Evolutionary conservation across 2,113 vertebrate genomes (phyloP).

Genomic region (Microtus pennsylvanicus): DNA sequence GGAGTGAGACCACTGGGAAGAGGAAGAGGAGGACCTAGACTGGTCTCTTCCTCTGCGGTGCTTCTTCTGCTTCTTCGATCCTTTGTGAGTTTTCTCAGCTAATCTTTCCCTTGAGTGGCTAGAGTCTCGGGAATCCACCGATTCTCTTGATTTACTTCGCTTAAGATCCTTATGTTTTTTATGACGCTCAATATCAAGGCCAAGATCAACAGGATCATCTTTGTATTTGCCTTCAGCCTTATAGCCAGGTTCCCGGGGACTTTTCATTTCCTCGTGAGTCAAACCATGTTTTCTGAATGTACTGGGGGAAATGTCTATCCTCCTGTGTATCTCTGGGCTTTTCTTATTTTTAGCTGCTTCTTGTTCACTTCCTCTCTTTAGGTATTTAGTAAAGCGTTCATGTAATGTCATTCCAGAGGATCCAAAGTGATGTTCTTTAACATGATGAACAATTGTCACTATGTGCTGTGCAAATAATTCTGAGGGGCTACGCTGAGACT

Average conservation of each 20-base stretch:
- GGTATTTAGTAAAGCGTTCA: constrained; percentile 97
- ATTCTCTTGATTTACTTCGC: constrained; percentile 90
- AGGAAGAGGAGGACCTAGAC: no score
- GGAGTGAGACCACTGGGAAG: no score
- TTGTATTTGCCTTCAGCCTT: constrained; percentile 95
- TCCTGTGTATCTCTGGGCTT: constrained; percentile 99
- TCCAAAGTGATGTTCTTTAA: constrained; percentile 95
- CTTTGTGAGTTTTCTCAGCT: constrained; percentile 92
- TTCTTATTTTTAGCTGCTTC: constrained; percentile 96
- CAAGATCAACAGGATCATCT: constrained; percentile 94
- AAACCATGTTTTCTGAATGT: constrained; percentile 97
- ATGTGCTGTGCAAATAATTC: no score
- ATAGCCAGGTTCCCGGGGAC: constrained; percentile 94
- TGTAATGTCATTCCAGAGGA: constrained; percentile 95
- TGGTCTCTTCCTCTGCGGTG: no score
- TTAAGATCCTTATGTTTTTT: constrained; percentile 96
- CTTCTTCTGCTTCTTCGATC: constrained; percentile 91
- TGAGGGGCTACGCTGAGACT: no score
- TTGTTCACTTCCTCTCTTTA: constrained; percentile 96
- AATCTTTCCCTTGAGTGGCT: constrained; percentile 92
- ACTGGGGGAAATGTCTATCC: constrained; percentile 99
- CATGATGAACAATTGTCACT: no score
- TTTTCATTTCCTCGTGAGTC: constrained; percentile 87
- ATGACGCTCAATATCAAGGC: constrained; percentile 97
- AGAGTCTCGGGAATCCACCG: constrained; percentile 91